Conservation (phyloP, 2,113 vertebrate species). For the Colinus virginianus region DNA sequence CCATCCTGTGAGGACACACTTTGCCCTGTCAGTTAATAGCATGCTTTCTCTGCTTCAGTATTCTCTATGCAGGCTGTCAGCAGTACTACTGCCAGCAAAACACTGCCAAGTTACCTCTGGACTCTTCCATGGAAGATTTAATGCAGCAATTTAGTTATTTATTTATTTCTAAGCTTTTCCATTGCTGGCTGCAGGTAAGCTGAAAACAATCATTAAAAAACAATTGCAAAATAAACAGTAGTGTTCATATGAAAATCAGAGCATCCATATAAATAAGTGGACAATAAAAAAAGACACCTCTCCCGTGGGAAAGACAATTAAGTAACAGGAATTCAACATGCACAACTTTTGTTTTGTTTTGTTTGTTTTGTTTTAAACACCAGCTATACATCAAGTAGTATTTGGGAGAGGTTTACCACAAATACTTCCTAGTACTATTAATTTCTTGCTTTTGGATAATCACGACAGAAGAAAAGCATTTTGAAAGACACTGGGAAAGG, state of each 20-base stretch:
- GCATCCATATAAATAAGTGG: neutral
- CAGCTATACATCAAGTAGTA: neutral
- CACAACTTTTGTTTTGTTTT: neutral
- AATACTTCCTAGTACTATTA: neutral
- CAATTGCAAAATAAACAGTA: neutral
- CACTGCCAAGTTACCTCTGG: neutral
- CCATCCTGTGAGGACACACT: neutral
- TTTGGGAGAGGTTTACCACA: neutral
- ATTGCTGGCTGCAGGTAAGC: neutral
- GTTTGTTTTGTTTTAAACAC: no score
- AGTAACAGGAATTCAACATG: neutral
- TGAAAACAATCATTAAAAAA: constrained; percentile 5
- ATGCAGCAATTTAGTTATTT: neutral
- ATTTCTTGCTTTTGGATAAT: neutral
- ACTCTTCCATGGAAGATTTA: neutral
- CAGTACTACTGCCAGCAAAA: neutral
- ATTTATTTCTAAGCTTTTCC: constrained; percentile 17
- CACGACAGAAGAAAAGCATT: neutral
- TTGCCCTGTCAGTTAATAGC: neutral
- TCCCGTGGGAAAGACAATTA: neutral
- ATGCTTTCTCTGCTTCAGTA: neutral
- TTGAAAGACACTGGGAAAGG: neutral
- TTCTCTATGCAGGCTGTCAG: neutral
- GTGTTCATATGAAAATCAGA: neutral
- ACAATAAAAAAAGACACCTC: neutral